phyloP scores from a whole-genome alignment of 2,113 vertebrate genomes.

The Mesitornis unicolor region DNA sequence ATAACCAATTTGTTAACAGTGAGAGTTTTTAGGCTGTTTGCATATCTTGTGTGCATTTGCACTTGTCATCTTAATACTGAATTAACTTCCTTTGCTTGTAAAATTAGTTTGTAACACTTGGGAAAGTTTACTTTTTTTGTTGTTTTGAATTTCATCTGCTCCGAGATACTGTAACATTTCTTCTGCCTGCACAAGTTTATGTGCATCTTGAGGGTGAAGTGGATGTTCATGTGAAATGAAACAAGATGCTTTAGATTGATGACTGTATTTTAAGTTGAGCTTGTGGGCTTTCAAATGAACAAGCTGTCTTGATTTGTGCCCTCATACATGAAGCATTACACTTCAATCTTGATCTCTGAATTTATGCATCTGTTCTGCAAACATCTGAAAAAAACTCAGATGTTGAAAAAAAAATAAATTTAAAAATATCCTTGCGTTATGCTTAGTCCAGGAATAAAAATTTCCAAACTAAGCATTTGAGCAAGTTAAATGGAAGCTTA shows the following conservation, averaged over 20 bases:
- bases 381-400: conserved; percentile 4
- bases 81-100: not conserved
- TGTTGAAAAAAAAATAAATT: not conserved
- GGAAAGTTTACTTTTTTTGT: not conserved
- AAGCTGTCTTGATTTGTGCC: not conserved
- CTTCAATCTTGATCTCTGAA: not conserved
- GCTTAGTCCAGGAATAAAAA: not conserved
- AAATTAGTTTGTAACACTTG: not conserved
- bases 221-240: not conserved
- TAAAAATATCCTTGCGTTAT: not conserved
- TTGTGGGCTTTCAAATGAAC: not conserved
- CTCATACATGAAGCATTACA: not conserved
- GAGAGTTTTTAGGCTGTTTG: not conserved
- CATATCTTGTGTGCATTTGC: not conserved
- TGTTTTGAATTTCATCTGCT: not conserved
- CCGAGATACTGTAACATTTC: not conserved
- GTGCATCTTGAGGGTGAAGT: not conserved
- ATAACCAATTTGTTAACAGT: not conserved
- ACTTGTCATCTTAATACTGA: not conserved
- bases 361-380: not conserved
- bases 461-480: not conserved
- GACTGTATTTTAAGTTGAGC: not conserved
- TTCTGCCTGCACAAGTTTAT: not conserved
- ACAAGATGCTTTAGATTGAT: not conserved
- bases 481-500: not conserved